Conservation (phyloP, 2,113 vertebrate species). For the Addax nasomaculatus region DNA sequence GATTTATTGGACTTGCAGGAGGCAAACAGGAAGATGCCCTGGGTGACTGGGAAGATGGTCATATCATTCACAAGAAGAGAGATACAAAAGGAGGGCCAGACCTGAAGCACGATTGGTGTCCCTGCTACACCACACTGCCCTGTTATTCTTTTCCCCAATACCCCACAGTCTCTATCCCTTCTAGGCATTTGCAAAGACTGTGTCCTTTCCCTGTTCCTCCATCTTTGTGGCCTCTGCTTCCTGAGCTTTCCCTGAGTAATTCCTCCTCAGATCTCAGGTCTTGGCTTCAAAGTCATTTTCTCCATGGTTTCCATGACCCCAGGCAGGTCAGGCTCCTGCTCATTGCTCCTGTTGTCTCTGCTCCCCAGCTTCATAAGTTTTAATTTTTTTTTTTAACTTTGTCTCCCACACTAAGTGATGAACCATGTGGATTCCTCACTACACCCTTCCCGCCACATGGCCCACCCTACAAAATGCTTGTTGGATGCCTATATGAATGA, state of each 20-base stretch:
- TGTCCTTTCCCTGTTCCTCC: neutral
- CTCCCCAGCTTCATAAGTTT: neutral
- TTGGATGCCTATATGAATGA: neutral
- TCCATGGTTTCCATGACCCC: neutral
- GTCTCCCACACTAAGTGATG: neutral
- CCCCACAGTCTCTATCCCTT: neutral
- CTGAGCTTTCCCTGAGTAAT: neutral
- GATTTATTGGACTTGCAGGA: neutral
- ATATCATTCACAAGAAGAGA: neutral
- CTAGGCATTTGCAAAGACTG: neutral
- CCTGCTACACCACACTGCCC: neutral
- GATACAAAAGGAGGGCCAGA: neutral
- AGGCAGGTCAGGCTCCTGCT: neutral
- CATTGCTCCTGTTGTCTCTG: neutral
- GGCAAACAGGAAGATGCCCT: neutral
- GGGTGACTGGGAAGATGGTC: neutral
- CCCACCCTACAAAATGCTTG: neutral
- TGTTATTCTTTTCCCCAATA: neutral
- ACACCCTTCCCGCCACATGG: neutral
- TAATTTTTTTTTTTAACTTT: neutral
- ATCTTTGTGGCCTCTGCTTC: neutral
- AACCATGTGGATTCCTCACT: neutral
- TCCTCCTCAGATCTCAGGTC: neutral
- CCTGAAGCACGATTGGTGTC: neutral
- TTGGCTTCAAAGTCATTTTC: neutral